These are phyloP conservation scores for Tiliqua scincoides DNA, from an alignment of 2,113 vertebrate genomes.

Conservation along the genomic window DNA sequence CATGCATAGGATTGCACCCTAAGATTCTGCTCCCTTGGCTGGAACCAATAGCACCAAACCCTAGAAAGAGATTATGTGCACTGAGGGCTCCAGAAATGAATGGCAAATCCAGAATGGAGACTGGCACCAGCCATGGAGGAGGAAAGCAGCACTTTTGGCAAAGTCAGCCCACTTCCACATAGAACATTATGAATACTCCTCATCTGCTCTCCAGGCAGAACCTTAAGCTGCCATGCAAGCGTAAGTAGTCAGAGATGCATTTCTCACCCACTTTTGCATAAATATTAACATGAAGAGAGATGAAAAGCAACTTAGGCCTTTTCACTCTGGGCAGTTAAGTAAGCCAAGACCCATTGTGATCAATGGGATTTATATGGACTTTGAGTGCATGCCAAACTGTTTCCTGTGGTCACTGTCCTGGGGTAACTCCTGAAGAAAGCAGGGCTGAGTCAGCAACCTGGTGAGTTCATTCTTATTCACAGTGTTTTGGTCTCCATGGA, in stretches of 20 bases:
- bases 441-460: constrained; percentile 30
- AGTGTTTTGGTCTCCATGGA: constrained; percentile 37
- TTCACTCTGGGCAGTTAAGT: neutral
- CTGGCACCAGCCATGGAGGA: neutral
- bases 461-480: constrained; percentile 20
- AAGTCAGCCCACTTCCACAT: neutral
- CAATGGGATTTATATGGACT: neutral
- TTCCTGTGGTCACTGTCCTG: constrained; percentile 11
- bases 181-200: neutral
- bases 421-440: constrained; percentile 1
- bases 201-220: neutral
- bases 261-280: constrained; percentile 7
- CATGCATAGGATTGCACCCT: neutral
- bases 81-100: neutral
- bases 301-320: neutral
- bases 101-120: neutral
- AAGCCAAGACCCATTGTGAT: neutral
- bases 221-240: neutral
- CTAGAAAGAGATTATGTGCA: neutral
- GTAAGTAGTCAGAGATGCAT: neutral
- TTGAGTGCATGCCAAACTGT: neutral
- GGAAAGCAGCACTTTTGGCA: neutral
- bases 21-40: neutral
- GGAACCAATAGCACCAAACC: neutral
- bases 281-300: neutral